Evolutionary conservation across 2,888 invertebrate species (phyloP).

Genomic region (Lycophotia porphyrea): DNA sequence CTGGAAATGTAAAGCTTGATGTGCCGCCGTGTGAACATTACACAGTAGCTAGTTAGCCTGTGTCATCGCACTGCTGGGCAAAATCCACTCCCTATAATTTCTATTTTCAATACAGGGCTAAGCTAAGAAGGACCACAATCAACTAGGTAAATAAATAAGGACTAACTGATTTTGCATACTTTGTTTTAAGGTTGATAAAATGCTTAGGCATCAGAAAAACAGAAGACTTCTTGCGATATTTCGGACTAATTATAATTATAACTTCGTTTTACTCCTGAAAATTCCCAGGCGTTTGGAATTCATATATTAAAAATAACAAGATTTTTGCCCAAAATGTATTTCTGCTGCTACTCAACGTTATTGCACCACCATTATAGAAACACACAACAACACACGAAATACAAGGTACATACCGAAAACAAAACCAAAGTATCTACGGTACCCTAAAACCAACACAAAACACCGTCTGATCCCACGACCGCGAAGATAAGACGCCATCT

Average conservation of each 20-base stretch:
- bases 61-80: not conserved
- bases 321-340: not conserved
- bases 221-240: not conserved
- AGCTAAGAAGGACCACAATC: not conserved
- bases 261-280: not conserved
- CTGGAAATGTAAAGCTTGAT: too few species aligned
- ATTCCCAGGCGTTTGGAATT: not conserved
- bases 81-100: not conserved
- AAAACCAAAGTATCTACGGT: slow-evolving; percentile 22
- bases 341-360: not conserved
- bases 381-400: too few species aligned
- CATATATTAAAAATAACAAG: not conserved
- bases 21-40: too few species aligned
- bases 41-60: too few species aligned
- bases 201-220: not conserved
- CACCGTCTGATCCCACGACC: slow-evolving; percentile 79
- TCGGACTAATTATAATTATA: not conserved
- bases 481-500: slow-evolving; percentile 82
- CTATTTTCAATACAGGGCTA: not conserved
- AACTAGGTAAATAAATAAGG: not conserved
- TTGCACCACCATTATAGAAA: too few species aligned
- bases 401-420: too few species aligned
- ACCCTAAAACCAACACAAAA: slow-evolving; percentile 61
- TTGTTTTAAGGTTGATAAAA: not conserved
- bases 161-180: not conserved